Evolutionary conservation across 2,797 vertebrate species (phyloP).

Genomic region (Percopsis omiscomaycus): DNA sequence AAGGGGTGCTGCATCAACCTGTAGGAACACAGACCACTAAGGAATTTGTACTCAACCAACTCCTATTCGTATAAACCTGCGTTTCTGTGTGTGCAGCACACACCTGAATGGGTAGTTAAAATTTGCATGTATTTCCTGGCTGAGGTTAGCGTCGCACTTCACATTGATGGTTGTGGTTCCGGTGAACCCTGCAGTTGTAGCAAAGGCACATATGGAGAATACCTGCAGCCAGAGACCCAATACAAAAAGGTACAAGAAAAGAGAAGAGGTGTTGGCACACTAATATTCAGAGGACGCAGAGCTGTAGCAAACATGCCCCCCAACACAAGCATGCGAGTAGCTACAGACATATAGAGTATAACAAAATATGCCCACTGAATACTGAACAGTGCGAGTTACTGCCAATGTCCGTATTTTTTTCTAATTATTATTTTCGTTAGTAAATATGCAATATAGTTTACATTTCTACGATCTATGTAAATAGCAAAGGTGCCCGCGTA

Average conservation of each 20-base stretch:
- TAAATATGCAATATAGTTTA: too few relatives aligned
- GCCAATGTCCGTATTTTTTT: too few relatives aligned
- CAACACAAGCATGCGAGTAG: not conserved
- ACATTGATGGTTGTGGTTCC: conserved; percentile 77
- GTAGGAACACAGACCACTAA: conserved; percentile 4
- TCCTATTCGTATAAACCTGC: not conserved
- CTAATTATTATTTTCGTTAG: too few relatives aligned
- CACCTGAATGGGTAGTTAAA: conserved; percentile 88
- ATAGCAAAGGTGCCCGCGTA: too few relatives aligned
- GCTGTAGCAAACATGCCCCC: not conserved
- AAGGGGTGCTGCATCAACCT: conserved; percentile 83
- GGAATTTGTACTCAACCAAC: not conserved
- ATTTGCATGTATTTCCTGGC: conserved; percentile 37
- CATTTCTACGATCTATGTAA: too few relatives aligned
- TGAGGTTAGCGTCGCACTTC: conserved; percentile 40
- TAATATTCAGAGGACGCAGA: not conserved
- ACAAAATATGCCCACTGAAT: too few relatives aligned
- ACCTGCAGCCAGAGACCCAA: conserved; percentile 67
- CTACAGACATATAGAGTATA: not conserved
- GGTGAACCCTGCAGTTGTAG: conserved; percentile 85
- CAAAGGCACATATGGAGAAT: conserved; percentile 93
- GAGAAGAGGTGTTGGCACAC: not conserved
- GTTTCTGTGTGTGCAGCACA: conserved; percentile 14
- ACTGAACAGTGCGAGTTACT: too few relatives aligned
- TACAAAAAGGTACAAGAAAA: conserved; percentile 14